Conservation (phyloP, 2,797 vertebrate species). For the Luscinia luscinia region DNA sequence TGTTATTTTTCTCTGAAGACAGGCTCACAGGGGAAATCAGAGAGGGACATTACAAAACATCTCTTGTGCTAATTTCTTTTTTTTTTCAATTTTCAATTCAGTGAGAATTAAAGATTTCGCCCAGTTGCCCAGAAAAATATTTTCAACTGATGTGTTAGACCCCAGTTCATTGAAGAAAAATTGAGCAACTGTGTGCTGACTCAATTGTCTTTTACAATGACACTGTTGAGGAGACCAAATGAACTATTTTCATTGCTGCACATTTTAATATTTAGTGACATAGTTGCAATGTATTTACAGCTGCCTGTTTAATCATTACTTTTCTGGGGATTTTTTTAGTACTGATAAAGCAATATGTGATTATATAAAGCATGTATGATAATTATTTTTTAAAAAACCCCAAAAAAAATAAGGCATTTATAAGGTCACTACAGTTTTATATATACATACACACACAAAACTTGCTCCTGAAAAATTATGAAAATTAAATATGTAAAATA, state of each 20-base stretch:
- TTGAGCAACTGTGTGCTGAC: not conserved
- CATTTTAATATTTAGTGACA: not conserved
- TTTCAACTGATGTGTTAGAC: not conserved
- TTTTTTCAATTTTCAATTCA: not conserved
- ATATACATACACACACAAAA: not conserved
- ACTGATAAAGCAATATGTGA: not conserved
- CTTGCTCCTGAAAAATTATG: not conserved
- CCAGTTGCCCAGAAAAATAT: not conserved
- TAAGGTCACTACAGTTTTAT: not conserved
- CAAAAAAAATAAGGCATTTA: not conserved
- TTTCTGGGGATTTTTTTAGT: not conserved
- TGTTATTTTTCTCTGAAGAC: not conserved
- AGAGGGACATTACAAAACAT: not conserved
- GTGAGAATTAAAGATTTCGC: not conserved
- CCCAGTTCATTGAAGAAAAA: not conserved
- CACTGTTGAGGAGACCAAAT: not conserved
- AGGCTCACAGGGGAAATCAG: not conserved
- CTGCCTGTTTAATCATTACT: not conserved
- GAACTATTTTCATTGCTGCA: not conserved
- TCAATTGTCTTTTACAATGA: not conserved
- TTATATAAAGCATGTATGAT: not conserved
- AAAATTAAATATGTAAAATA: not conserved
- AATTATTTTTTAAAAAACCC: not conserved
- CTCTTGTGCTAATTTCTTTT: too few species aligned
- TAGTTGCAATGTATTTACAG: not conserved